These are phyloP conservation scores for Melitaea athalia DNA, from an alignment of 2,888 invertebrate genomes.

Conservation along the genomic window DNA sequence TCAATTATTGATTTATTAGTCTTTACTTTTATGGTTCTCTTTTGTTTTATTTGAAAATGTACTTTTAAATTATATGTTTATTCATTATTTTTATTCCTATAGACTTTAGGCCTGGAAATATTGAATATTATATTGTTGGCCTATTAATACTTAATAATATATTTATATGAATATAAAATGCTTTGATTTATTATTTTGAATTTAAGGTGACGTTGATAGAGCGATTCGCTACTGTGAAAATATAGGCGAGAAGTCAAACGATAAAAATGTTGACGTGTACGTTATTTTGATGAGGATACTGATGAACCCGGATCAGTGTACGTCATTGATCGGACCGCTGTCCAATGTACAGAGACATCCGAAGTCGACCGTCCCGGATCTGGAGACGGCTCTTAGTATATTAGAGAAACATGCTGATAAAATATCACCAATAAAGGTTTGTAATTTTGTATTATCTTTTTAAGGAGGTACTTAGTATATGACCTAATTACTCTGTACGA, in stretches of 20 bases:
- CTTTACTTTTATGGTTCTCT: too few species aligned
- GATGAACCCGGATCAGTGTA: constrained; percentile 64
- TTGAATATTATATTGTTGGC: too few species aligned
- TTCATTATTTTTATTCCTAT: neutral
- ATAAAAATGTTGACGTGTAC: constrained; percentile 81
- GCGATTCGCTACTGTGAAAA: constrained; percentile 93
- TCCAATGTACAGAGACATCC: constrained; percentile 78
- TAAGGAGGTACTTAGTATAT: too few species aligned
- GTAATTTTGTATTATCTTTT: neutral
- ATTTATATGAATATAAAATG: neutral
- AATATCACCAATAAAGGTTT: constrained; percentile 91
- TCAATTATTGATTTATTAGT: neutral
- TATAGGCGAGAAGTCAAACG: constrained; percentile 77
- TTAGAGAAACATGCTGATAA: constrained; percentile 92
- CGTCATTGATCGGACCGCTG: constrained; percentile 67
- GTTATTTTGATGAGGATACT: constrained; percentile 83
- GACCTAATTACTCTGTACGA: too few species aligned
- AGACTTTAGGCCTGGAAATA: too few species aligned
- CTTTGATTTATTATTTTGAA: neutral
- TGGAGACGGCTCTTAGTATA: constrained; percentile 89
- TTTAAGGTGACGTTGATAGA: constrained; percentile 87
- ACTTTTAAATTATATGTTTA: too few species aligned
- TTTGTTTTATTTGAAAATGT: neutral
- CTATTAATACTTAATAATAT: neutral
- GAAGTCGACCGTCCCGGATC: constrained; percentile 86